Percentiles rank a stretch among this genome's conserved stretches.
phyloP scores from a whole-genome alignment of 2,113 vertebrate genomes.

The Malaclemys terrapin region DNA sequence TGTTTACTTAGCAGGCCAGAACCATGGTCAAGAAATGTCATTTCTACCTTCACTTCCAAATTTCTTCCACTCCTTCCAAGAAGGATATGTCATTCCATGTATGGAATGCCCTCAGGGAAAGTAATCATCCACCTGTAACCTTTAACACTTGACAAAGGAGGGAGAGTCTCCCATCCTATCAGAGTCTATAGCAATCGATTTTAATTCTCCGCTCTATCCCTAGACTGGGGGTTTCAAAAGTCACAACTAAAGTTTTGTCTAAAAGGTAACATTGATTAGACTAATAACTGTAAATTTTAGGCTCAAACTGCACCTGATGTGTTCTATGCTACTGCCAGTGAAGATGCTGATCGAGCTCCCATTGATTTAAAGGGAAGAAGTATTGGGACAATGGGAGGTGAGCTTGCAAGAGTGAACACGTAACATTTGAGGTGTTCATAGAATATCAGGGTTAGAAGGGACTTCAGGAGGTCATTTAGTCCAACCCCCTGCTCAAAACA shows the following conservation, averaged over 20 bases:
- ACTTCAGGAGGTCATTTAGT: too few species aligned
- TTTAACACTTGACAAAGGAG: not conserved
- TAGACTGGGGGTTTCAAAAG: not conserved
- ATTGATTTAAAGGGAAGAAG: not conserved
- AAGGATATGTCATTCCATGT: not conserved
- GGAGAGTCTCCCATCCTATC: not conserved
- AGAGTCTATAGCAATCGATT: not conserved
- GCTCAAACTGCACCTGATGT: not conserved
- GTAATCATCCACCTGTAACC: not conserved
- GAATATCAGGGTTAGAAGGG: too few species aligned
- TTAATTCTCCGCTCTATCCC: rapidly evolving
- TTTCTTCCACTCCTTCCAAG: not conserved
- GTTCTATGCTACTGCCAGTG: not conserved
- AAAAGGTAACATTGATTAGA: not conserved
- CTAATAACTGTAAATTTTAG: not conserved
- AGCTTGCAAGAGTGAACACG: not conserved
- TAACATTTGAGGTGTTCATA: not conserved
- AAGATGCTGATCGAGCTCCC: not conserved
- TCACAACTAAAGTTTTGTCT: not conserved
- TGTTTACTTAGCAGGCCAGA: not conserved
- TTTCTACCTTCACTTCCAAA: not conserved
- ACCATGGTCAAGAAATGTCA: not conserved
- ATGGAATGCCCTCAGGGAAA: not conserved
- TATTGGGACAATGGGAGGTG: not conserved
- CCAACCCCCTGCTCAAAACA: too few species aligned